phyloP scores from a whole-genome alignment of 2,113 vertebrate genomes.

The Phalacrocorax aristotelis region DNA sequence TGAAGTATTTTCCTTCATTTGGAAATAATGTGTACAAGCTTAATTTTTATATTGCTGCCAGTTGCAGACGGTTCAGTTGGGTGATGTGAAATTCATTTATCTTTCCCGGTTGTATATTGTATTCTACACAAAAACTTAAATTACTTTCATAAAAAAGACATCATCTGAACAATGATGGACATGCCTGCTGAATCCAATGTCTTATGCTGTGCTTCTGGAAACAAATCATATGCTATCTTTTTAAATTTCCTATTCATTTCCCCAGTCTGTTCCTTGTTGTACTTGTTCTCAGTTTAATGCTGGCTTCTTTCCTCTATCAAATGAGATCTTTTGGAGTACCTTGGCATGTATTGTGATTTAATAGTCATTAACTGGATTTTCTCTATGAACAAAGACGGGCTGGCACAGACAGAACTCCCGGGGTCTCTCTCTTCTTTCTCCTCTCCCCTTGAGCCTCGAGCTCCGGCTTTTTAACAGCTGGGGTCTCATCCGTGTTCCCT shows the following conservation, averaged over 20 bases:
- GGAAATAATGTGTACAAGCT: neutral
- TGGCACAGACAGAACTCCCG: neutral
- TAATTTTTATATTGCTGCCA: neutral
- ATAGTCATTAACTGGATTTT: conserved; percentile 40
- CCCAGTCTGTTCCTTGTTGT: neutral
- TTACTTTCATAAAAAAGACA: conserved; percentile 48
- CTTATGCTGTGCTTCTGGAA: neutral
- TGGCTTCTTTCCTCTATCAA: conserved; percentile 39
- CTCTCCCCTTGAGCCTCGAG: neutral
- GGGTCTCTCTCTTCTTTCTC: neutral
- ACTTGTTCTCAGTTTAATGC: conserved; percentile 28
- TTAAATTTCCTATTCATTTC: conserved; percentile 43
- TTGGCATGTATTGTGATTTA: conserved; percentile 43
- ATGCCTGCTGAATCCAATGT: conserved; percentile 15
- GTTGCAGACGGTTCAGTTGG: neutral
- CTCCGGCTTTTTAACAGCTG: neutral
- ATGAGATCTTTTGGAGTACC: conserved; percentile 44
- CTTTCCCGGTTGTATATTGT: neutral
- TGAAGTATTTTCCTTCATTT: neutral
- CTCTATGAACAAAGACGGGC: neutral
- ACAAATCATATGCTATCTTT: conserved; percentile 32
- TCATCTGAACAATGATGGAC: conserved; percentile 36
- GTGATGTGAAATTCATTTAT: conserved; percentile 27
- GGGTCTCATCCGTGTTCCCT: neutral
- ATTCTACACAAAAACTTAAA: conserved; percentile 32